phyloP scores from a whole-genome alignment of 2,888 invertebrate species.

The Meiosimyza decipiens region DNA sequence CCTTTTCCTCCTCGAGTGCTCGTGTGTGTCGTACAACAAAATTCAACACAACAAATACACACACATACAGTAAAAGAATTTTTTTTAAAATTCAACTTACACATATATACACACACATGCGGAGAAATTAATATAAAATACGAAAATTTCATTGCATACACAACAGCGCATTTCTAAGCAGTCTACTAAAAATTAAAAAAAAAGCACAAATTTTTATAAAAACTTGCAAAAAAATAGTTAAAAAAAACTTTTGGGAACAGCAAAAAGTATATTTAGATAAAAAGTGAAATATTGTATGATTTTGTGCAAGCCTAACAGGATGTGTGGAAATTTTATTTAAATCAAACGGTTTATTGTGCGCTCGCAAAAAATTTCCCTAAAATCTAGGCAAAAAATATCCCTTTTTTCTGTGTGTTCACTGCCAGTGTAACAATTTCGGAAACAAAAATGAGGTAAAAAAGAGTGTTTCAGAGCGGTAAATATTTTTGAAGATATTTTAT shows the following conservation, averaged over 20 bases:
- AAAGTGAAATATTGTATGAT: too few relatives aligned
- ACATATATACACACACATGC: constrained; percentile 24
- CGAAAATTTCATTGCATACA: constrained; percentile 26
- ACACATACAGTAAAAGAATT: constrained; percentile 39
- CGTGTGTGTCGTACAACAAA: constrained; percentile 46
- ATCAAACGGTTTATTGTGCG: constrained; percentile 20
- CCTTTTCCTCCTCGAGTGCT: constrained; percentile 64
- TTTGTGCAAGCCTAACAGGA: too few relatives aligned
- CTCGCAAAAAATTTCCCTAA: constrained; percentile 10
- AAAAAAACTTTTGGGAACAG: constrained; percentile 1
- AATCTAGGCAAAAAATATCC: constrained; percentile 9
- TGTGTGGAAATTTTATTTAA: too few relatives aligned
- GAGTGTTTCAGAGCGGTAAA: constrained; percentile 9
- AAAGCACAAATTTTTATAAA: background rate
- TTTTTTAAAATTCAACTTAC: constrained; percentile 17
- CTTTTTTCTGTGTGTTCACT: constrained; percentile 9
- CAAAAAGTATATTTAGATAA: too few relatives aligned
- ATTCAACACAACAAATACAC: constrained; percentile 14
- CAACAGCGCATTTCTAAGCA: constrained; percentile 26
- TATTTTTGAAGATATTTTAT: background rate
- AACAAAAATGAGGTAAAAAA: background rate
- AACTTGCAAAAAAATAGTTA: background rate
- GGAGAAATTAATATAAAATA: constrained; percentile 10
- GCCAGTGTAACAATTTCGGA: constrained; percentile 12
- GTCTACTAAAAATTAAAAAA: background rate